phyloP scores from a whole-genome alignment of 2,888 invertebrate species.

The Chorisops tibialis region DNA sequence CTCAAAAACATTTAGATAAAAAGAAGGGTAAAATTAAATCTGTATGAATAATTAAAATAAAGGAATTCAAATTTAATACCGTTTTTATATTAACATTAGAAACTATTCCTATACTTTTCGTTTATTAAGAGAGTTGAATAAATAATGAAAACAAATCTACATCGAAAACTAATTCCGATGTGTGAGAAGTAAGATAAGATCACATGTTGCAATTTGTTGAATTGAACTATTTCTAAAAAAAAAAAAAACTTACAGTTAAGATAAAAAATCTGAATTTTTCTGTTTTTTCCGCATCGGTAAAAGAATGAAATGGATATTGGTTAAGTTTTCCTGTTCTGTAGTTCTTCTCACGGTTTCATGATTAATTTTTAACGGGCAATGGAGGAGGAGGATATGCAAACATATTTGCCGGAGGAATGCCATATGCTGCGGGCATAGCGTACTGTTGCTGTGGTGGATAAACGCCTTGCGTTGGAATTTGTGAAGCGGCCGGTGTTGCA shows the following conservation, averaged over 20 bases:
- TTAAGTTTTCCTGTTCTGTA: neutral
- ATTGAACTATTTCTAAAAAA: neutral
- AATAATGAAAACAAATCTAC: too few relatives aligned
- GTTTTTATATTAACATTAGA: too few relatives aligned
- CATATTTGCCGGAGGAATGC: slow-evolving; percentile 40
- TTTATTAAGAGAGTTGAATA: too few relatives aligned
- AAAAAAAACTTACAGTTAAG: neutral
- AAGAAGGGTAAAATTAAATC: too few relatives aligned
- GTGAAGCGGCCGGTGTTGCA: too few relatives aligned
- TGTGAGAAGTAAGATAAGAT: too few relatives aligned
- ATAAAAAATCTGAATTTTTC: neutral
- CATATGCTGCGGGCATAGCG: slow-evolving; percentile 35
- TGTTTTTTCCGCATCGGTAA: neutral
- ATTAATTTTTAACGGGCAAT: slow-evolving; percentile 51
- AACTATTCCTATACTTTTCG: too few relatives aligned
- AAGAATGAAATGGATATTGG: neutral
- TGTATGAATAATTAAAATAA: too few relatives aligned
- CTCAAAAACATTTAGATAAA: too few relatives aligned
- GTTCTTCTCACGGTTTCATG: neutral
- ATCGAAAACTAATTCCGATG: too few relatives aligned
- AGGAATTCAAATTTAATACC: too few relatives aligned
- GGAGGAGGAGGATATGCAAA: slow-evolving; percentile 51
- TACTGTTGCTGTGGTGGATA: slow-evolving; percentile 11
- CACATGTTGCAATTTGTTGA: neutral
- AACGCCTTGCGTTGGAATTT: slow-evolving; percentile 13